Conservation (phyloP, 2,113 vertebrate genomes). For the Reinhardtius hippoglossoides region DNA sequence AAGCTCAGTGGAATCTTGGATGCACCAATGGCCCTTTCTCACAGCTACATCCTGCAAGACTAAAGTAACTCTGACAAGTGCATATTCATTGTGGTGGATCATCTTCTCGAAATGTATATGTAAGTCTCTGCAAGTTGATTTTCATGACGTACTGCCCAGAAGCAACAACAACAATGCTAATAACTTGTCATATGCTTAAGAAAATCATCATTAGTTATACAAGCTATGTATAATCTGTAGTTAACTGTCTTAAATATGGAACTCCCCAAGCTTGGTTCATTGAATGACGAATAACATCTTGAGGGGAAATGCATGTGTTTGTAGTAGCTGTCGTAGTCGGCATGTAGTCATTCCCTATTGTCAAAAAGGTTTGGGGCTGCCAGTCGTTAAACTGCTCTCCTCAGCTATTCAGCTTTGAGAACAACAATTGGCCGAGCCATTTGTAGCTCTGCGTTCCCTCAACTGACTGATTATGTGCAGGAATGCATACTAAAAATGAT, state of each 20-base stretch:
- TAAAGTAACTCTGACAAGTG: too few relatives aligned
- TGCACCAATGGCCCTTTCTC: too few relatives aligned
- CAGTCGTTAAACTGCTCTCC: slow-evolving; percentile 64
- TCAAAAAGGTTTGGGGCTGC: slow-evolving; percentile 47
- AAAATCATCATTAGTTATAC: too few relatives aligned
- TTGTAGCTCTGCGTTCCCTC: slow-evolving; percentile 63
- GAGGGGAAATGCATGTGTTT: slow-evolving; percentile 21
- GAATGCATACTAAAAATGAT: slow-evolving; percentile 67
- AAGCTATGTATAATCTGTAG: too few relatives aligned
- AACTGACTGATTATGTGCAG: slow-evolving; percentile 64
- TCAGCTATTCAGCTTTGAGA: slow-evolving; percentile 69
- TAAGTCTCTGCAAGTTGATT: too few relatives aligned
- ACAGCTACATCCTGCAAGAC: too few relatives aligned
- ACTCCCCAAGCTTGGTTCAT: background rate
- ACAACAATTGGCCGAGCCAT: slow-evolving; percentile 68
- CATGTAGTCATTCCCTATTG: slow-evolving; percentile 52
- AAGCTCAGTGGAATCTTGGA: background rate
- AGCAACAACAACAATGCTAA: too few relatives aligned
- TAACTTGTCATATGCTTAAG: too few relatives aligned
- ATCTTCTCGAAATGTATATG: too few relatives aligned
- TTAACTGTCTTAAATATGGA: background rate
- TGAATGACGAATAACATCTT: slow-evolving; percentile 6
- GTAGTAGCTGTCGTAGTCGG: slow-evolving; percentile 28
- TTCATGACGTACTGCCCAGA: too few relatives aligned
- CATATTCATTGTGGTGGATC: too few relatives aligned